Percentiles rank a stretch among this genome's conserved stretches.
Evolutionary conservation across 1,140 invertebrate genomes (phyloP).

Genomic region (Ladona fulva): DNA sequence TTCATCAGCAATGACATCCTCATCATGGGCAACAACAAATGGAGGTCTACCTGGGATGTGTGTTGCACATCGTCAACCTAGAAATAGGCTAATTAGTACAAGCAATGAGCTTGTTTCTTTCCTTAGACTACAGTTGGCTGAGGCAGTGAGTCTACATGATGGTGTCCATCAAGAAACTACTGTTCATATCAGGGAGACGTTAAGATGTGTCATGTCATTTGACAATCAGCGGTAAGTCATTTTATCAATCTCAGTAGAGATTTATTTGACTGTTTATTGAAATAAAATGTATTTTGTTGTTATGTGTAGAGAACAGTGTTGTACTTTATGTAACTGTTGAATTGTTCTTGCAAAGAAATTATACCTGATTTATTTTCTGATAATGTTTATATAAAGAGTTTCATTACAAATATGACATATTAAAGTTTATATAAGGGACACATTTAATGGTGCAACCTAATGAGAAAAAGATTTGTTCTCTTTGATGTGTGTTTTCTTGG

Average conservation of each 20-base stretch:
- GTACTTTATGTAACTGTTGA: too few relatives aligned
- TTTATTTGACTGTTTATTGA: not conserved
- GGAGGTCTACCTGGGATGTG: not conserved
- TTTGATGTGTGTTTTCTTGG: too few relatives aligned
- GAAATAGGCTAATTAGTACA: slow-evolving; percentile 23
- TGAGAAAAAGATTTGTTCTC: too few relatives aligned
- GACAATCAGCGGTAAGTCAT: slow-evolving; percentile 52
- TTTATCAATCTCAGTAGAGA: not conserved
- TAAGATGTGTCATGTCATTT: slow-evolving; percentile 68
- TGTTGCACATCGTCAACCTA: not conserved
- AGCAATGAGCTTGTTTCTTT: slow-evolving; percentile 61
- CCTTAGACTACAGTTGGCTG: slow-evolving; percentile 71
- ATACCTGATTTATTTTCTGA: too few relatives aligned
- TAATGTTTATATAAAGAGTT: too few relatives aligned
- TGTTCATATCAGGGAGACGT: slow-evolving; percentile 79
- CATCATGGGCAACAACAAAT: not conserved
- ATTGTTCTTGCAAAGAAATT: too few relatives aligned
- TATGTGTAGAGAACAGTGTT: too few relatives aligned
- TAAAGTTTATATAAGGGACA: too few relatives aligned
- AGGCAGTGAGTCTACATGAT: slow-evolving; percentile 78
- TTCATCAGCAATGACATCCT: not conserved
- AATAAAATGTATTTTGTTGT: too few relatives aligned
- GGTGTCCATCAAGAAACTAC: slow-evolving; percentile 49
- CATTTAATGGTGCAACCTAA: too few relatives aligned
- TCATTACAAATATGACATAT: too few relatives aligned